phyloP scores from a whole-genome alignment of 2,797 vertebrate species.

The Chaetodon trifasciatus region DNA sequence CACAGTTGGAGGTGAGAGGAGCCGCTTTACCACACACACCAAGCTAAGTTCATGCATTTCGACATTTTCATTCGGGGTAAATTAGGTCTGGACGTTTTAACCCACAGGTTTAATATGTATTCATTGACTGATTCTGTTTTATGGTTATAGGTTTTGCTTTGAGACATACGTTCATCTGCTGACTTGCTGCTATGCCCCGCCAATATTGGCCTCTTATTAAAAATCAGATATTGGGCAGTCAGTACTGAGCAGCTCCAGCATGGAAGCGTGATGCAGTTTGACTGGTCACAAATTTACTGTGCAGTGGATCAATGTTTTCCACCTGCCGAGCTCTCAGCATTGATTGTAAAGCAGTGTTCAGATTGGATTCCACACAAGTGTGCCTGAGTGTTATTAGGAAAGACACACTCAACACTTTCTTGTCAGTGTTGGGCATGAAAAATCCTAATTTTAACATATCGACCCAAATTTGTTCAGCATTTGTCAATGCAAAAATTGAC shows the following conservation, averaged over 20 bases:
- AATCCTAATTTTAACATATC: slow-evolving; percentile 26
- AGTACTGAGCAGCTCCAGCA: slow-evolving; percentile 15
- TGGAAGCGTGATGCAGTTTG: slow-evolving; percentile 44
- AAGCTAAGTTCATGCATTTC: not conserved
- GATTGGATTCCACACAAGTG: slow-evolving; percentile 29
- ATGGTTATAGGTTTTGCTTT: slow-evolving; percentile 7
- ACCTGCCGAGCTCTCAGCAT: slow-evolving; percentile 50
- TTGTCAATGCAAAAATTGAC: slow-evolving; percentile 2
- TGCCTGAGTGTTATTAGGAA: slow-evolving; percentile 22
- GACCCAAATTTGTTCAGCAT: not conserved
- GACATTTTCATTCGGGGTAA: not conserved
- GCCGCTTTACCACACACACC: not conserved
- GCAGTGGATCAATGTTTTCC: slow-evolving; percentile 49
- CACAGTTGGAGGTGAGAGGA: slow-evolving; percentile 92
- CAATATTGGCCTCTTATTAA: slow-evolving; percentile 41
- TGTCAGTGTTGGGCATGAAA: not conserved
- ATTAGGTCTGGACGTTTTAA: not conserved
- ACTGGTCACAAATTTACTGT: slow-evolving; percentile 54
- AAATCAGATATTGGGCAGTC: slow-evolving; percentile 64
- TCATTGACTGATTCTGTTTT: slow-evolving; percentile 29
- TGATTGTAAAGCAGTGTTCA: slow-evolving; percentile 52
- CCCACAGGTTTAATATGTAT: not conserved
- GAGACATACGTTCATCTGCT: slow-evolving; percentile 17
- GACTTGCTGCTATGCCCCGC: slow-evolving; percentile 18
- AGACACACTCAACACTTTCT: slow-evolving; percentile 24